Evolutionary conservation across 2,888 invertebrate species (phyloP).

Genomic region (Meliscaeva auricollis): DNA sequence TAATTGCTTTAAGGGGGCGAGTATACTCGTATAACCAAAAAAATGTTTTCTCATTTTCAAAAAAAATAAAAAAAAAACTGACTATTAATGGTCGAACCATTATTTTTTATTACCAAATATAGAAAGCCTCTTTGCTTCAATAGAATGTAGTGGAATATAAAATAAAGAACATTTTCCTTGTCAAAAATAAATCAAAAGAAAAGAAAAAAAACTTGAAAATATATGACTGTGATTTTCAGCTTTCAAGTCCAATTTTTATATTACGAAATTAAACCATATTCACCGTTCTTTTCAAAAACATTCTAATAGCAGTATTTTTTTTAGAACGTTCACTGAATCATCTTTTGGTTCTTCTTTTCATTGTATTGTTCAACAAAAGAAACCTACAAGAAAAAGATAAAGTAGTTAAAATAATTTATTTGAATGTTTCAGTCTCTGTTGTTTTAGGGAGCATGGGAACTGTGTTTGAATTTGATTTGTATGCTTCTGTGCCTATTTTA

Average conservation of each 20-base stretch:
- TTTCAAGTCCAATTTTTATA: not conserved
- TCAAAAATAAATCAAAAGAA: constrained; percentile 4
- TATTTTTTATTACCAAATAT: constrained; percentile 25
- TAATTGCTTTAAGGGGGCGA: constrained; percentile 10
- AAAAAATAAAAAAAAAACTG: constrained; percentile 6
- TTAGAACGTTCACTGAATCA: too few species aligned
- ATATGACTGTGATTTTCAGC: not conserved
- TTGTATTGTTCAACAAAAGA: too few species aligned
- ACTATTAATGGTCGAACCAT: constrained; percentile 22
- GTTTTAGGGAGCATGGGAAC: too few species aligned
- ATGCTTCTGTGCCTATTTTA: too few species aligned
- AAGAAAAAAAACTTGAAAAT: not conserved
- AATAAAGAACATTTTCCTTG: not conserved
- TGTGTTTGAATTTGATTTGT: too few species aligned
- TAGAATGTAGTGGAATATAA: not conserved
- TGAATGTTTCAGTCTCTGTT: too few species aligned
- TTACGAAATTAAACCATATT: not conserved
- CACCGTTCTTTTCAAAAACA: not conserved
- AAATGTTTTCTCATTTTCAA: not conserved
- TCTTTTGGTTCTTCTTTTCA: too few species aligned
- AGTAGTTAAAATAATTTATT: too few species aligned
- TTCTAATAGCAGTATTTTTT: not conserved
- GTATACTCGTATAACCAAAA: not conserved
- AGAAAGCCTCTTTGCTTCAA: not conserved
- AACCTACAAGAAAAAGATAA: too few species aligned